Evolutionary conservation across 2,888 invertebrate species (phyloP).

Genomic region (Xylota segnis): DNA sequence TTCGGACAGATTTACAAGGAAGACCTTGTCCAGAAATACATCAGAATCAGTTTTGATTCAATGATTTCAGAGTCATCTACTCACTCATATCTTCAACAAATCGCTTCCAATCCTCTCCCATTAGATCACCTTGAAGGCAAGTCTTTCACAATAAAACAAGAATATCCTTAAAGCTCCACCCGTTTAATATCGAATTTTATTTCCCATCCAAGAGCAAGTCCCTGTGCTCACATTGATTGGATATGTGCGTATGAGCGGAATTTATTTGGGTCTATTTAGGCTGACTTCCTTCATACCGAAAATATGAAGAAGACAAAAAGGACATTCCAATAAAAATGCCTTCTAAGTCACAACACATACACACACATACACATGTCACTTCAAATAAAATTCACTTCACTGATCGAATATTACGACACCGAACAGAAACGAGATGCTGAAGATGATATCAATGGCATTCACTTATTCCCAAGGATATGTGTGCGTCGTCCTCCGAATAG

Average conservation of each 20-base stretch:
- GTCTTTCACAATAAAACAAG: neutral
- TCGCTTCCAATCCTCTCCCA: too few relatives aligned
- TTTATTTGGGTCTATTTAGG: conserved; percentile 60
- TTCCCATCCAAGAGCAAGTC: neutral
- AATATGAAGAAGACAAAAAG: conserved; percentile 17
- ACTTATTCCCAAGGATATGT: conserved; percentile 51
- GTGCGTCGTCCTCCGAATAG: conserved; percentile 25
- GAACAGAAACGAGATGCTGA: conserved; percentile 38
- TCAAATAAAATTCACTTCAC: conserved; percentile 75
- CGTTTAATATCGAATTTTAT: neutral
- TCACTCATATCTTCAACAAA: too few relatives aligned
- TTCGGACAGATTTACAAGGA: too few relatives aligned
- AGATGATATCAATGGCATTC: conserved; percentile 65
- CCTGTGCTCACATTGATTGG: conserved; percentile 47
- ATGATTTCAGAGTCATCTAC: too few relatives aligned
- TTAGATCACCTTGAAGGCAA: too few relatives aligned
- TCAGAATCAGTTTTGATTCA: too few relatives aligned
- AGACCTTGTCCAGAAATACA: too few relatives aligned
- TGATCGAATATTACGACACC: conserved; percentile 74
- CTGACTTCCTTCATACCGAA: conserved; percentile 38
- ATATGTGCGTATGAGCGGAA: conserved; percentile 64
- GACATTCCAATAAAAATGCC: conserved; percentile 48
- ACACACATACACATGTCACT: conserved; percentile 57
- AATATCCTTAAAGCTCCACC: neutral
- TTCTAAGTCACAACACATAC: conserved; percentile 18